Conservation (phyloP, 2,113 vertebrate species). For the Aplodontia rufa region DNA sequence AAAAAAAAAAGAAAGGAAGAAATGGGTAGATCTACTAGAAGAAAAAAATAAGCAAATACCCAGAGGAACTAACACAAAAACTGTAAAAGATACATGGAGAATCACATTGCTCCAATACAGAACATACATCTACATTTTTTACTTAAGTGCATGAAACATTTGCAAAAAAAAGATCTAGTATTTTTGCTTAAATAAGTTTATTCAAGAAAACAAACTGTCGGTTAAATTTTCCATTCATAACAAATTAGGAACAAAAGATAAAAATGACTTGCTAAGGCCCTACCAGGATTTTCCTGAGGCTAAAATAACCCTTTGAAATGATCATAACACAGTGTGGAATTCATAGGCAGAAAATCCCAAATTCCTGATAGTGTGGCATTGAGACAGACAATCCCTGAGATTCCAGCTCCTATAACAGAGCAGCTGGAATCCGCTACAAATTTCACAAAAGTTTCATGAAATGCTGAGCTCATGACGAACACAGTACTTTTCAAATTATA, state of each 20-base stretch:
- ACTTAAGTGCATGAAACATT: constrained; percentile 16
- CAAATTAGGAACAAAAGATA: neutral
- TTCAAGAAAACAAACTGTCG: neutral
- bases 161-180: neutral
- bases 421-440: no score
- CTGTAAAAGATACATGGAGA: neutral
- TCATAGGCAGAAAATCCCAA: neutral
- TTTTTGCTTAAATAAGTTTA: constrained; percentile 48
- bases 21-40: neutral
- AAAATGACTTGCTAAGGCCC: neutral
- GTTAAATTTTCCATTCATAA: constrained; percentile 2
- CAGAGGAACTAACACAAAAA: neutral
- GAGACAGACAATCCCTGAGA: neutral
- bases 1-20: no score
- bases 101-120: neutral
- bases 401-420: neutral
- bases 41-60: constrained; percentile 10
- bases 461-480: neutral
- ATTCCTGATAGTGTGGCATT: neutral
- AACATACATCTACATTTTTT: neutral
- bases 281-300: neutral
- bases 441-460: neutral
- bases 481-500: constrained; percentile 41
- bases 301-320: neutral
- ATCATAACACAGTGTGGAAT: neutral